Base-by-base conservation (phyloP, 1,140 invertebrate genomes). In the Ceratosolen solmsi region DNA sequence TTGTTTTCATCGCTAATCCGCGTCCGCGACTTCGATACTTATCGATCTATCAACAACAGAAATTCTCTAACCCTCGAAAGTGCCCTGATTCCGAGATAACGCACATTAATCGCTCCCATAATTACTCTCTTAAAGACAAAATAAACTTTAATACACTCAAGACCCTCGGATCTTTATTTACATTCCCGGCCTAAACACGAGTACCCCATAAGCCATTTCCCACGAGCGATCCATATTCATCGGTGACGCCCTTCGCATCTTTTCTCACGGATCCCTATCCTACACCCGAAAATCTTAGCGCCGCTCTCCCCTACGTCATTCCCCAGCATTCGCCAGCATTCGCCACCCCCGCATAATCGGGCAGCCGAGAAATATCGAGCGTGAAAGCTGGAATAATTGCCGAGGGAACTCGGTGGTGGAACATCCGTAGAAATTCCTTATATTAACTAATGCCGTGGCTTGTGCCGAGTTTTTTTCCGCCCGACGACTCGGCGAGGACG, bases 361-460 rank as follows among this genome's bases (percentile, higher is more conserved):
- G 11, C 38, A 17, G 65, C 33, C 38, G 38, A 77, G 38, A 77
- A 82, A 72, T 82, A 82, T 77, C 80, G 74, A 82, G 80, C 80
- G 73, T 77, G 65, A 77, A 82, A 77, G 74, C 74, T 71, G 74
- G 74, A 82, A 82, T 82, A 82, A 82, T 82, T 77, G 74, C 51
- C 60, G 51, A 20, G 15, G 22, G 20, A 22, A 0, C 1, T 41
- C n/a, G 36, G 33, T 38, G 30, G 58, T 8, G 25, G 54, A 49
- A 25, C 36, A 20, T 36, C 1, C 11, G 15, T 2, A 25, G 11
- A 65, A 80, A 80, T 80, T 80, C 79, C 38, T 54, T 72, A 25
- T 25, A 38, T 49, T 41, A 79, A 79, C 11, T 56, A 30, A 33
- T 17, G 11, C 17, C 56, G 9, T 33, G 60, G 27, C 54, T 0